These are phyloP conservation scores for Onychostruthus taczanowskii DNA, from an alignment of 2,113 vertebrate genomes.

Conservation along the genomic window DNA sequence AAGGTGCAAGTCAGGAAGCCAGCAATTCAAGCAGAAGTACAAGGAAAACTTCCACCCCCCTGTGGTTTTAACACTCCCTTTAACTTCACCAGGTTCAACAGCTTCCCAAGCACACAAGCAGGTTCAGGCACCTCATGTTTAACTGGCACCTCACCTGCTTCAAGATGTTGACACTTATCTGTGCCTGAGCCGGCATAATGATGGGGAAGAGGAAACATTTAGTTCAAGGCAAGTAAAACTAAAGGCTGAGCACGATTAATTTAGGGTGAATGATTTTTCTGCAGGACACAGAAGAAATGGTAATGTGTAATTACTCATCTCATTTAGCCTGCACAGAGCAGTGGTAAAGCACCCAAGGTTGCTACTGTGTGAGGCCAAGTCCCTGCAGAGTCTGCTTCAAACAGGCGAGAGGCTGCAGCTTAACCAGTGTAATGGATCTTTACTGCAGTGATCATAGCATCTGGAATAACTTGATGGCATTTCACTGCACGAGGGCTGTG, in stretches of 20 bases:
- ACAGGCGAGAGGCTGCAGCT: background rate
- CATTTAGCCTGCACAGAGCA: background rate
- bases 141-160: background rate
- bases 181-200: background rate
- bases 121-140: background rate
- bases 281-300: background rate
- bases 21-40: background rate
- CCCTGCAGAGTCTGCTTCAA: background rate
- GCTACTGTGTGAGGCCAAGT: background rate
- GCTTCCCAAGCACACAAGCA: background rate
- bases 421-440: background rate
- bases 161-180: too few species aligned
- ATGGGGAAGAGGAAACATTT: background rate
- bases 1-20: background rate
- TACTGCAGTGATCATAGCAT: rapidly evolving
- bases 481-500: background rate
- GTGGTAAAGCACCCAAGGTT: background rate
- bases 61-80: background rate
- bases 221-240: background rate
- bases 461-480: background rate
- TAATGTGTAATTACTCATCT: background rate
- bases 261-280: background rate
- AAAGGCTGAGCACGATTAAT: background rate
- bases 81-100: background rate
- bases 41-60: background rate